Evolutionary conservation across 1,140 invertebrate genomes (phyloP), one percentile per base, ranked within the genome.

Genomic region (Drosophila willistoni): DNA sequence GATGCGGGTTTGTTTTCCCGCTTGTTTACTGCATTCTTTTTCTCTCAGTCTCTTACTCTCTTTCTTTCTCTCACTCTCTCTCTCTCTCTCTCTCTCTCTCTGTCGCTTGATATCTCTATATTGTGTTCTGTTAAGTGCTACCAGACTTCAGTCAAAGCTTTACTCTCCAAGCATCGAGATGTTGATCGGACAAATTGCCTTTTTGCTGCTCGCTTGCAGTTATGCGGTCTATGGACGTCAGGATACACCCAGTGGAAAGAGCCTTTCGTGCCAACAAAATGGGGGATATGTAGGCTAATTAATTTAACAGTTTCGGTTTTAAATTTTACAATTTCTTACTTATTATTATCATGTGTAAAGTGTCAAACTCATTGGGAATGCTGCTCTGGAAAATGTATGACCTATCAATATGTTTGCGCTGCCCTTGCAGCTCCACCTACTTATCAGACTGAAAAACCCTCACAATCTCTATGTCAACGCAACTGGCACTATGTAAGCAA

Each of bases 311-410:
- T 14, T 2, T 29, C 36, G 12, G 12, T 9, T 1, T 33, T 63
- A 13, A 34, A 51, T 3, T 3, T 36, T 22, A 22, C 2, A 22
- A 51, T 10, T 51, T 13, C 17, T 56, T 13, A 2, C n/a, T 55
- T 25, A 67, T 36, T 2, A 7, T 29, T 29, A 29, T 29, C 29
- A 6, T 29, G 29, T 44, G 22, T 68, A 4, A 14, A 92, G 91
- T 92, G 91, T 25, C 79, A 91, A 64, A 70, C 56, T 17, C 83
- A 92, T 56, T 51, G 7, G 19, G 89, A 92, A 9, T 92, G 91
- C 59, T 92, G 91, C 29, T 90, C 91, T 0, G 54, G 76, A 17
- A 92, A 74, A n/a, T 92, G 91, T 56, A 62, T 90, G 67, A 92
- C 80, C 6, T 92, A 90, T 34, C 2, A 76, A 73, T 73, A 73